Evolutionary conservation across 2,888 invertebrate species (phyloP).

Genomic region (Ommatoiulus sabulosus): DNA sequence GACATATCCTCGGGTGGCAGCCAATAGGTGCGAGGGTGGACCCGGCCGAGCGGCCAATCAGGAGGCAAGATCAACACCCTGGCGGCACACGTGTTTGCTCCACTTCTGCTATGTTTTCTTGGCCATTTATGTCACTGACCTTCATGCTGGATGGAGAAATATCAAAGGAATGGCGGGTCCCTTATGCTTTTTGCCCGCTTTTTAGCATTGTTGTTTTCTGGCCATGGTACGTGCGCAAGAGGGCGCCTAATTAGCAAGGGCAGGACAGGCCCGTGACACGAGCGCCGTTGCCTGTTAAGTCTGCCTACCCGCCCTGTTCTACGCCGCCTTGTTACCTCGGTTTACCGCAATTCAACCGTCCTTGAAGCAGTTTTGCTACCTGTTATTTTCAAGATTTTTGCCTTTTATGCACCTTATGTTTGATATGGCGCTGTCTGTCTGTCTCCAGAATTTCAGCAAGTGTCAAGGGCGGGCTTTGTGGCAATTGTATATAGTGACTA

Average conservation of each 20-base stretch:
- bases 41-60: background rate
- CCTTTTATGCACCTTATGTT: background rate
- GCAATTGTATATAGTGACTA: background rate
- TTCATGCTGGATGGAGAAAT: slow-evolving; percentile 55
- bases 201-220: slow-evolving; percentile 31
- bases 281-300: slow-evolving; percentile 9
- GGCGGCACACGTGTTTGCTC: slow-evolving; percentile 45
- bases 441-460: background rate
- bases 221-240: background rate
- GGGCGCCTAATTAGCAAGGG: slow-evolving; percentile 48
- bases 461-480: background rate
- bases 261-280: slow-evolving; percentile 5
- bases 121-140: slow-evolving; percentile 56
- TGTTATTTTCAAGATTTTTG: background rate
- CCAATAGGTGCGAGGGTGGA: slow-evolving; percentile 35
- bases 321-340: background rate
- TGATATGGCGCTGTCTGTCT: no score
- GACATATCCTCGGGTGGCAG: background rate
- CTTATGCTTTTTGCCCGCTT: slow-evolving; percentile 8
- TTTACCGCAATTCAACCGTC: slow-evolving; percentile 1
- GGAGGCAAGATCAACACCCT: slow-evolving; percentile 35
- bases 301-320: background rate
- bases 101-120: slow-evolving; percentile 50
- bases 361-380: slow-evolving; percentile 28
- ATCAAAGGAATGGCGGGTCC: slow-evolving; percentile 35